A percentile compares a stretch with the other conserved stretches of the same genome.
These are phyloP conservation scores for Carlito syrichta DNA, from an alignment of 2,113 vertebrate species.

Conservation along the genomic window DNA sequence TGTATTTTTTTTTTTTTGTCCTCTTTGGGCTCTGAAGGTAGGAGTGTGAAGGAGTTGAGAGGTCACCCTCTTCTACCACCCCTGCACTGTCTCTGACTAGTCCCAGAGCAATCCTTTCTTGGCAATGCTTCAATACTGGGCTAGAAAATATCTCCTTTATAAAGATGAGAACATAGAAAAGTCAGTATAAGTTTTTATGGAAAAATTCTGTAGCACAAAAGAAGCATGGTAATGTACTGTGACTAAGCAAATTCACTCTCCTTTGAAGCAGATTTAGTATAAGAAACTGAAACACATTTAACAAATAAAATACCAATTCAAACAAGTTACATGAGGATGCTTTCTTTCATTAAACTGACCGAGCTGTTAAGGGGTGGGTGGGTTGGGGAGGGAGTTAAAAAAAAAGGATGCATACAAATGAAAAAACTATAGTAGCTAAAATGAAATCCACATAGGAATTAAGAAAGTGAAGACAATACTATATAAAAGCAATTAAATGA, in stretches of 20 bases:
- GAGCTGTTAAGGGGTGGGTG: not conserved
- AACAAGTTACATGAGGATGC: not conserved
- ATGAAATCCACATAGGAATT: not conserved
- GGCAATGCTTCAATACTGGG: not conserved
- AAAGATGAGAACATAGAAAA: not conserved
- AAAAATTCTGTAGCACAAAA: conserved; percentile 12
- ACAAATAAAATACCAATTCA: not conserved
- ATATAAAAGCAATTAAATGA: not conserved
- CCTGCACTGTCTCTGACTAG: not conserved
- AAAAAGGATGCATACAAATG: not conserved
- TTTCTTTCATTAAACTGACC: conserved; percentile 9
- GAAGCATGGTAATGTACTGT: not conserved
- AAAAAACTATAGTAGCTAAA: not conserved
- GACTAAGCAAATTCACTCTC: conserved; percentile 4
- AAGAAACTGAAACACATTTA: not conserved
- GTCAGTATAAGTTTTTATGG: not conserved
- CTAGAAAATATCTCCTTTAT: not conserved
- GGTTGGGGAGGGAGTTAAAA: not conserved
- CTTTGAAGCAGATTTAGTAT: not conserved
- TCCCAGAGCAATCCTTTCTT: not conserved
- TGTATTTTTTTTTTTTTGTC: not conserved
- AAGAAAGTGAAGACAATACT: not conserved
- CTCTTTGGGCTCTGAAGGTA: not conserved
- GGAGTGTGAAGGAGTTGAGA: not conserved
- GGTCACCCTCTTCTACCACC: not conserved